phyloP scores from a whole-genome alignment of 2,113 vertebrate species.

The Antennarius striatus region DNA sequence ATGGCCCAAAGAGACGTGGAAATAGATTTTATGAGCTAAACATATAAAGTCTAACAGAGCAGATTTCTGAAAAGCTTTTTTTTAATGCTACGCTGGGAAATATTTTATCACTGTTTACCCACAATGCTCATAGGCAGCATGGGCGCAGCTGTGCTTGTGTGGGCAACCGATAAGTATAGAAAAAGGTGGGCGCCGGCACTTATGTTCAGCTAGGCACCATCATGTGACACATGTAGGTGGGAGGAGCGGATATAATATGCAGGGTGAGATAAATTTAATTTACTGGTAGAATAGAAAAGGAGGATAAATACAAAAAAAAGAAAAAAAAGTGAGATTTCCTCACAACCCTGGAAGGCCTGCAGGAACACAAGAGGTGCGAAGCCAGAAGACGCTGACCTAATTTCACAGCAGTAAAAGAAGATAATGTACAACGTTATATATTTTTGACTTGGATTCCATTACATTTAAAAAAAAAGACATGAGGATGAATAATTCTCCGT shows the following conservation, averaged over 20 bases:
- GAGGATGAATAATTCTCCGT: too few relatives aligned
- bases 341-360: background rate
- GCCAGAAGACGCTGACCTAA: slow-evolving; percentile 7
- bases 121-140: slow-evolving; percentile 53
- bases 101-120: slow-evolving; percentile 71
- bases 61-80: slow-evolving; percentile 68
- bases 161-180: slow-evolving; percentile 65
- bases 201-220: slow-evolving; percentile 36
- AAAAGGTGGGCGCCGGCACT: slow-evolving; percentile 57
- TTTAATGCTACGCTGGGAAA: slow-evolving; percentile 63
- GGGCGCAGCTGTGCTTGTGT: slow-evolving; percentile 67
- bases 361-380: background rate
- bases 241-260: slow-evolving; percentile 21
- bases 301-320: background rate
- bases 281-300: slow-evolving; percentile 2
- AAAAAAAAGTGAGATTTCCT: background rate
- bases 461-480: too few relatives aligned
- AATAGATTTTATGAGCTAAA: slow-evolving; percentile 74
- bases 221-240: slow-evolving; percentile 49
- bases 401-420: background rate
- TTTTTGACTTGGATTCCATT: too few relatives aligned
- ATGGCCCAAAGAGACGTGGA: slow-evolving; percentile 65
- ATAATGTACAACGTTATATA: background rate
- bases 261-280: slow-evolving; percentile 28
- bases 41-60: slow-evolving; percentile 64